These are phyloP conservation scores for Porites lobata DNA, from an alignment of 92 coral and sea anemone species.

Conservation along the genomic window DNA sequence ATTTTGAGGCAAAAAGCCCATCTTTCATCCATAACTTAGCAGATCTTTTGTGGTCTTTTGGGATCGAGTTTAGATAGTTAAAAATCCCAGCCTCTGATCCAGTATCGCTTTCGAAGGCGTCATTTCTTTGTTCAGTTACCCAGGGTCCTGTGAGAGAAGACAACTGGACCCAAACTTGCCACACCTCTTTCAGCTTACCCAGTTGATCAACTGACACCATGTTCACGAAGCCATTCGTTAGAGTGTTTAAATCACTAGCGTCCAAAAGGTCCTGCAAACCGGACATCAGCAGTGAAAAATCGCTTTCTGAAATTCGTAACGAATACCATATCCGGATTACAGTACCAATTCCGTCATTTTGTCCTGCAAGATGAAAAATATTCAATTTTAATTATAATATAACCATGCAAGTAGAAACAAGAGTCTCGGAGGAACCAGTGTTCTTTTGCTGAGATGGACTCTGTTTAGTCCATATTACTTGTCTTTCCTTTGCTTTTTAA, in stretches of 20 bases:
- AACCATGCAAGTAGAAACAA: too few relatives aligned
- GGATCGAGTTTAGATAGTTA: neutral
- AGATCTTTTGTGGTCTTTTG: neutral
- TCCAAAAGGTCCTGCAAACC: neutral
- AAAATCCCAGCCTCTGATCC: neutral
- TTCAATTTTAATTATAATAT: too few relatives aligned
- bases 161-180: neutral
- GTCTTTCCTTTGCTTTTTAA: too few relatives aligned
- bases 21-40: neutral
- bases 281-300: neutral
- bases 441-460: too few relatives aligned
- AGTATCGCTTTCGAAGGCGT: neutral
- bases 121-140: neutral
- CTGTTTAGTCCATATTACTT: too few relatives aligned
- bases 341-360: neutral
- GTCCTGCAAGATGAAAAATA: neutral
- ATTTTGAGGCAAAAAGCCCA: neutral
- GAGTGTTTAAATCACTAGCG: neutral
- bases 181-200: neutral
- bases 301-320: neutral
- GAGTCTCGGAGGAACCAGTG: too few relatives aligned
- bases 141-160: neutral
- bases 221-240: neutral
- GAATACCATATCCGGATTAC: constrained; percentile 10
- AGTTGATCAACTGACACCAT: neutral